phyloP scores from a whole-genome alignment of 2,888 invertebrate species.

The Kryphioiulus occultus region DNA sequence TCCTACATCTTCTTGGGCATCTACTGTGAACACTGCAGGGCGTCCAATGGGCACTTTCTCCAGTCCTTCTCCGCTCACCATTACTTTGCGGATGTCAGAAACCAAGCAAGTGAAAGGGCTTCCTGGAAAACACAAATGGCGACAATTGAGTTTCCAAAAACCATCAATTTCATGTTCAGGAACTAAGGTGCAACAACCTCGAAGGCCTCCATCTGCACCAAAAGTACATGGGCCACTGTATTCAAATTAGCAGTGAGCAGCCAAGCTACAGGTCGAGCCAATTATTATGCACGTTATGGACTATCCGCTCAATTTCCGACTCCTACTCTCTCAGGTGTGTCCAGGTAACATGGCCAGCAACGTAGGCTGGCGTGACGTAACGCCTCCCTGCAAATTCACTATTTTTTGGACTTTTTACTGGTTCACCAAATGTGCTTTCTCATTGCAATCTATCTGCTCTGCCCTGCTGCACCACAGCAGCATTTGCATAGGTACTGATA shows the following conservation, averaged over 20 bases:
- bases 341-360: not conserved
- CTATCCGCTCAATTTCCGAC: slow-evolving; percentile 39
- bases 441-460: not conserved
- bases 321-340: slow-evolving; percentile 50
- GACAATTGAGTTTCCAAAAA: not conserved
- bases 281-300: not conserved
- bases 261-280: not conserved
- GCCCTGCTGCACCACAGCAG: not conserved
- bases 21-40: slow-evolving; percentile 83
- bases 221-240: not conserved
- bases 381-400: not conserved
- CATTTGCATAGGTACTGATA: not conserved
- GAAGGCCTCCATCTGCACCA: not conserved
- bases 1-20: slow-evolving; percentile 76
- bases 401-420: not conserved
- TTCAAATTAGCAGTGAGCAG: not conserved
- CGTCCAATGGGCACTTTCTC: slow-evolving; percentile 90
- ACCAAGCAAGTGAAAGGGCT: slow-evolving; percentile 83
- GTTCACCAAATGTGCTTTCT: not conserved
- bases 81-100: slow-evolving; percentile 82
- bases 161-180: not conserved
- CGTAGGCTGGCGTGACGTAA: not conserved
- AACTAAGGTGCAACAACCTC: slow-evolving; percentile 22
- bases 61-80: slow-evolving; percentile 78
- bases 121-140: slow-evolving; percentile 65